Base-by-base conservation (phyloP, 2,797 vertebrate species). In the Vireo griseus region DNA sequence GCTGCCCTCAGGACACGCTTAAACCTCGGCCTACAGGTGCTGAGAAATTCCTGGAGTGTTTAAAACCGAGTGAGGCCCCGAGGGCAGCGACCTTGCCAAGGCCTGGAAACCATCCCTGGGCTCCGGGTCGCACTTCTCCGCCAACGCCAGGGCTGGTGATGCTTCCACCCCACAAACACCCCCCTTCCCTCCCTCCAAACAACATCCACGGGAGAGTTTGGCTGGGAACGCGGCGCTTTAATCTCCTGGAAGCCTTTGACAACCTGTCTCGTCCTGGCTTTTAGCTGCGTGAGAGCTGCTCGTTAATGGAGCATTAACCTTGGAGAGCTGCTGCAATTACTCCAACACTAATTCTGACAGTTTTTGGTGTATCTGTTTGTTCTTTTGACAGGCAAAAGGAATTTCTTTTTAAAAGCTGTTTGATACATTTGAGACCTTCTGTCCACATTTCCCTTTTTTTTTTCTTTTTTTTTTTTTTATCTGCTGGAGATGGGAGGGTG, bases 231-330 rank as follows among this genome's bases (percentile, higher is more conserved):
- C 39, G 68, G 90, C 72, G 90, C 97, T 97, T 97, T 97, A 97
- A 97, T 98, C 96, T 97, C 96, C 94, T 25, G 33, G 51, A 94
- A 96, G 96, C 96, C 96, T 97, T 96, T 97, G 97, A 97, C 95
- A 96, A 96, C 94, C 94, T 96, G 97, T 96, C 96, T 97, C 89
- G 91, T 95, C 93, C 94, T 10, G 55, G 96, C 97, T 97, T 96
- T 97, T 90, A 97, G 98, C 97, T 75, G 81, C 48, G 51, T 16
- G 83, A 95, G 96, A 92, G 88, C 94, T 85, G 93, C 47, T 86
- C 95, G 85, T 96, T 97, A 97, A 97, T 94, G 95, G 97, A 88
- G 95, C 97, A 97, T 97, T 98, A 97, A 97, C 97, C 97, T 97
- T 97, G 97, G 96, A 65, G 88, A 96, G 95, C 95, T 95, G 94